These are phyloP conservation scores for Odontomachus brunneus DNA, from an alignment of 1,140 invertebrate genomes.

Conservation along the genomic window DNA sequence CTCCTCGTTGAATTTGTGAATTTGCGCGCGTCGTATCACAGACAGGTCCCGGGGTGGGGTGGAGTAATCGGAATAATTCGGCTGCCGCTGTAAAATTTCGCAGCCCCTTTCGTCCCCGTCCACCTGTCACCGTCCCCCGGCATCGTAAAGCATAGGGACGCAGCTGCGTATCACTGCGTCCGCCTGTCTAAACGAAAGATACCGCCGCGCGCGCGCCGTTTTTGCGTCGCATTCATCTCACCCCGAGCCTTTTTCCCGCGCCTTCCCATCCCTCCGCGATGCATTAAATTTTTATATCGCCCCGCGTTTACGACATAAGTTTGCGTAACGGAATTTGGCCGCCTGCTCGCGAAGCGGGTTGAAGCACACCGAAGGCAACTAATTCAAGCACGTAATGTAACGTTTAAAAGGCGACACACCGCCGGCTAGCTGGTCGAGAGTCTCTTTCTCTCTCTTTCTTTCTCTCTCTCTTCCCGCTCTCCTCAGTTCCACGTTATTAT, in stretches of 20 bases:
- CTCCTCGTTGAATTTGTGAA: neutral
- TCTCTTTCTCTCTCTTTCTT: too few relatives aligned
- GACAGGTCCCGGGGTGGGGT: neutral
- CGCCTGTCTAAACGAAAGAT: slow-evolving; percentile 24
- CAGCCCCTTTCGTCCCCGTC: neutral
- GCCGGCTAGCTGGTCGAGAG: neutral
- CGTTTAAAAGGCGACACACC: slow-evolving; percentile 39
- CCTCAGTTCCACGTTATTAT: slow-evolving; percentile 42
- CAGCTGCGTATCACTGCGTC: neutral
- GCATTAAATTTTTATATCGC: slow-evolving; percentile 43
- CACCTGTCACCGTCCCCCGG: neutral
- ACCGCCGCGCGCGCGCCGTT: neutral
- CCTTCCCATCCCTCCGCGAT: neutral
- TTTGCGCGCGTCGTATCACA: neutral
- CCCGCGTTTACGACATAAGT: slow-evolving; percentile 22
- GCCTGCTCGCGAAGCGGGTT: slow-evolving; percentile 8
- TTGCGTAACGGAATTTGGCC: slow-evolving; percentile 32
- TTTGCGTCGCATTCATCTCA: slow-evolving; percentile 18
- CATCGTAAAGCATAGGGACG: slow-evolving; percentile 13
- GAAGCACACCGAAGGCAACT: slow-evolving; percentile 39
- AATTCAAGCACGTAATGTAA: slow-evolving; percentile 43
- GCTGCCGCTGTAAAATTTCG: slow-evolving; percentile 3
- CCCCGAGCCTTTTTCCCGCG: neutral
- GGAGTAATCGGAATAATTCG: slow-evolving; percentile 3
- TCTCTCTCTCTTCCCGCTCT: neutral